Percentiles rank a stretch among this genome's conserved stretches.
Conservation (phyloP, 2,797 vertebrate genomes). For the Cygnus olor region DNA sequence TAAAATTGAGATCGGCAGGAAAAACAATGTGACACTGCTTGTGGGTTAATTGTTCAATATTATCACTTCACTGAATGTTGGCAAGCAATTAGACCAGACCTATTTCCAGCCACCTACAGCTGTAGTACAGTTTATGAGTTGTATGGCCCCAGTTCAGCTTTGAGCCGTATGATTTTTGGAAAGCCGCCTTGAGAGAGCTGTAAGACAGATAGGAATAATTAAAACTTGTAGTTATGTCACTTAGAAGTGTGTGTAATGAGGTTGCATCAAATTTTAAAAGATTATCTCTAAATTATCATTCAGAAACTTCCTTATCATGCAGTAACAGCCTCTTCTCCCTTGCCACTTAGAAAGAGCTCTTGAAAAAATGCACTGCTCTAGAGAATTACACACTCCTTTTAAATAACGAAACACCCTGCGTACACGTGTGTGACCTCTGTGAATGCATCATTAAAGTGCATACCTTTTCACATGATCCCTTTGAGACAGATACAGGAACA, state of each 20-base stretch:
- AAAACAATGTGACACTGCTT: conserved; percentile 12
- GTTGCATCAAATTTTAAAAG: conserved; percentile 14
- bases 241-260: conserved; percentile 2
- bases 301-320: conserved; percentile 1
- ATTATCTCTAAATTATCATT: conserved; percentile 44
- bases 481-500: not conserved
- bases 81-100: conserved; percentile 25
- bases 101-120: conserved; percentile 12
- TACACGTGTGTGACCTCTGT: not conserved
- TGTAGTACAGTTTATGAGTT: conserved; percentile 8
- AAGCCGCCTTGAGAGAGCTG: not conserved
- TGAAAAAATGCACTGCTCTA: not conserved
- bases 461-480: not conserved
- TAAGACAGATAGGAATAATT: conserved; percentile 20
- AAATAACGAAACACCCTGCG: not conserved
- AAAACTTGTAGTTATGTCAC: conserved; percentile 17
- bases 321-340: not conserved
- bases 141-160: not conserved
- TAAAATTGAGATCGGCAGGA: conserved; percentile 58
- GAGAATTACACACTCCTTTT: not conserved
- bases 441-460: not conserved
- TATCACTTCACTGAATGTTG: conserved; percentile 27
- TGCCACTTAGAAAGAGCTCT: not conserved
- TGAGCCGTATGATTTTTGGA: not conserved
- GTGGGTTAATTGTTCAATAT: conserved; percentile 26